Base-by-base conservation (phyloP, 2,888 invertebrate genomes). In the Agonum fuliginosum region DNA sequence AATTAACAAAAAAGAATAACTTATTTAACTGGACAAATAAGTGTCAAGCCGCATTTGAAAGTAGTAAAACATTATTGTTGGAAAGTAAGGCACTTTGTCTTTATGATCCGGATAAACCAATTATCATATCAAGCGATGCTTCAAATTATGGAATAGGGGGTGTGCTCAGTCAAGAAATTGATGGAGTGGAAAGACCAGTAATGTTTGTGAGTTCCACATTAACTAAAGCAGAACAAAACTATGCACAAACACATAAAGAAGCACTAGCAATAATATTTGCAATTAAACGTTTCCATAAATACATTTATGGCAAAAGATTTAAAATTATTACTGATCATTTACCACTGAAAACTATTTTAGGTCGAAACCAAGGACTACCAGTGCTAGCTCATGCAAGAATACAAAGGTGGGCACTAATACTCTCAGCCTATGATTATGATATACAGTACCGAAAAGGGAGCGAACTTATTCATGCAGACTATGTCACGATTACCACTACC, bases 211-310 rank as follows among this genome's bases (percentile, higher is more conserved):
- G 71, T 1, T n/a, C 77, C 20, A 78, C 74, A 34, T 65, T 80
- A 2, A 78, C 46, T 19, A 75, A 8, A 46, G 78, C 30, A 6
- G 79, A 80, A 78, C 20, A 8, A 22, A 8, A 19, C 2, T 54
- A 41, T 19, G 1, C 41, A 1, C 41, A n/a, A 30, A 17, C 43
- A 6, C 43, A 69, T 24, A 6, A 14, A n/a, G 80, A 79, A 70
- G 80, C 78, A 20, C 46, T 79, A 48, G 79, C 62, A 6, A 19
- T 79, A 34, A 41, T 80, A 24, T 79, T 72, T 46, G 79, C 5
- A 19, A 65, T 79, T 3, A 71, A 30, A 10, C 70, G 65, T 37
- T 78, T 78, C 37, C 73, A 78, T 19, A 78, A 77, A 19, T 69
- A 72, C 22, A 14, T 78, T 4, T 54, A 77, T 46, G 77, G 77